Evolutionary conservation across 1,140 invertebrate genomes (phyloP).

Genomic region (Drosophila oshimai): DNA sequence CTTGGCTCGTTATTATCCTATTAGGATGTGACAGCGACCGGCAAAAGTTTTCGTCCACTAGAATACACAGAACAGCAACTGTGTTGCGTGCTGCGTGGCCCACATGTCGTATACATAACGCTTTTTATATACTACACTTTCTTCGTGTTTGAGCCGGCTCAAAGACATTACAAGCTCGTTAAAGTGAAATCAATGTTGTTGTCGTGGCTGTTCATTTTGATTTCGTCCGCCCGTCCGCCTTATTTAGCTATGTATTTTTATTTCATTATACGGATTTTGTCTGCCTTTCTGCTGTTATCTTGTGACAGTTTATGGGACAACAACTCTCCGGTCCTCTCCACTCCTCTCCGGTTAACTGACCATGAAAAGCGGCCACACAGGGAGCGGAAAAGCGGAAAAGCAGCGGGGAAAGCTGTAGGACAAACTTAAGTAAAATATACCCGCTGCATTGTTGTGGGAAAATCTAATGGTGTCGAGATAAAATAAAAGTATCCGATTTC

Average conservation of each 20-base stretch:
- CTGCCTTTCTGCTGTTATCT: constrained; percentile 78
- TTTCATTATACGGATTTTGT: constrained; percentile 74
- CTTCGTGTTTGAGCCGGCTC: constrained; percentile 62
- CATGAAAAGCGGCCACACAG: constrained; percentile 67
- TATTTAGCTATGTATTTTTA: constrained; percentile 77
- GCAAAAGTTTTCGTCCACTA: constrained; percentile 70
- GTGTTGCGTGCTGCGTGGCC: constrained; percentile 11
- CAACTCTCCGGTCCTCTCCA: constrained; percentile 6
- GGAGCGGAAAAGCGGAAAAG: constrained; percentile 21
- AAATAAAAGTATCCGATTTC: constrained; percentile 38
- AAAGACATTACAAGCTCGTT: constrained; percentile 77
- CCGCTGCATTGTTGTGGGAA: constrained; percentile 19
- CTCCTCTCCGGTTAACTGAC: constrained; percentile 51
- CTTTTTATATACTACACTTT: constrained; percentile 77
- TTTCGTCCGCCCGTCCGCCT: constrained; percentile 34
- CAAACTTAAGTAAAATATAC: constrained; percentile 40
- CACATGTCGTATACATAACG: constrained; percentile 76
- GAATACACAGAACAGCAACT: constrained; percentile 11
- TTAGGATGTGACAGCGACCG: constrained; percentile 74
- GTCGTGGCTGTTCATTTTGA: constrained; percentile 45
- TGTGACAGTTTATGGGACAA: constrained; percentile 60
- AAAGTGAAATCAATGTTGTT: constrained; percentile 80
- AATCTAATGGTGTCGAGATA: constrained; percentile 42
- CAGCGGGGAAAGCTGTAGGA: constrained; percentile 6
- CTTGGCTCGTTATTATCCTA: constrained; percentile 77